Evolutionary conservation across 2,888 invertebrate genomes (phyloP).

Genomic region (Parthenolecanium corni): DNA sequence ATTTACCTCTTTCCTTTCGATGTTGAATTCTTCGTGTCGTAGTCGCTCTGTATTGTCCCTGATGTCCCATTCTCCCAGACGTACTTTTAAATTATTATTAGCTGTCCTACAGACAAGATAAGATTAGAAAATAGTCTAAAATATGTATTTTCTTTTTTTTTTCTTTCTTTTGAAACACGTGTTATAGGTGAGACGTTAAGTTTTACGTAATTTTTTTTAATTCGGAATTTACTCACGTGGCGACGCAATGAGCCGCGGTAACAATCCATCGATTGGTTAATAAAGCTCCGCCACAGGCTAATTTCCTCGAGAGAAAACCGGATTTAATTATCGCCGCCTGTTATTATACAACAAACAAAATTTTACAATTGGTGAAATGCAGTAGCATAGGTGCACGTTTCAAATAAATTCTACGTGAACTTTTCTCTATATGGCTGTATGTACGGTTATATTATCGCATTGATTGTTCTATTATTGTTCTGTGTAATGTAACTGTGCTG

Average conservation of each 20-base stretch:
- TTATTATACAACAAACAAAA: conserved; percentile 18
- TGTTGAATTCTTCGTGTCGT: conserved; percentile 75
- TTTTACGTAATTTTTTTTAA: conserved; percentile 24
- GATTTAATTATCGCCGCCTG: conserved; percentile 79
- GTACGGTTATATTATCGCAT: too few species aligned
- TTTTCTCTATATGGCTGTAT: too few species aligned
- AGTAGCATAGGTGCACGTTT: too few species aligned
- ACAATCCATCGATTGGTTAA: conserved; percentile 84
- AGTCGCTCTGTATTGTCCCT: conserved; percentile 69
- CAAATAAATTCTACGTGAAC: too few species aligned
- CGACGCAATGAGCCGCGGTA: conserved; percentile 84
- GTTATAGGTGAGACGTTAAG: neutral
- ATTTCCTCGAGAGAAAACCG: conserved; percentile 75
- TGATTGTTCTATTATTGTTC: too few species aligned
- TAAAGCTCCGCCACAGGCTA: conserved; percentile 83
- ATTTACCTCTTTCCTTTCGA: conserved; percentile 70
- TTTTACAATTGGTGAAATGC: too few species aligned
- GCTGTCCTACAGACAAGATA: conserved; percentile 56
- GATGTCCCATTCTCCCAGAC: conserved; percentile 88
- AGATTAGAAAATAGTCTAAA: neutral
- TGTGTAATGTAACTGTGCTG: too few species aligned
- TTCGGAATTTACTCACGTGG: conserved; percentile 79
- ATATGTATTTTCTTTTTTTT: neutral
- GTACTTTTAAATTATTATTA: conserved; percentile 74
- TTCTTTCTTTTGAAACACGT: neutral